Conservation (phyloP, 2,888 invertebrate species). For the Diaprepes abbreviatus region DNA sequence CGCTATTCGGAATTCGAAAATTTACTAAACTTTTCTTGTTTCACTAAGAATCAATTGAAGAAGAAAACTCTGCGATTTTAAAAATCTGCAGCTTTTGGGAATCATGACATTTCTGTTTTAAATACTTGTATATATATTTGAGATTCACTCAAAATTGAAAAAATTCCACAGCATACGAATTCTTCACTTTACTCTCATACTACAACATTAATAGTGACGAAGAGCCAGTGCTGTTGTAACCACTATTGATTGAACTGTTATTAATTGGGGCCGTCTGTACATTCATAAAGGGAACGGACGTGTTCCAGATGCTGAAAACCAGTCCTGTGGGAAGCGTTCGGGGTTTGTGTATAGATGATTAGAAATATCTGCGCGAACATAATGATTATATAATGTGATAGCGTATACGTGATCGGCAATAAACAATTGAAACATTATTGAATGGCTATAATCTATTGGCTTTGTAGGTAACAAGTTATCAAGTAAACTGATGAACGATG, state of each 20-base stretch:
- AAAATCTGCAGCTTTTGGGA: too few relatives aligned
- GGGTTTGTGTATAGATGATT: constrained; percentile 26
- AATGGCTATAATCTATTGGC: neutral
- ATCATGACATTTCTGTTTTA: too few relatives aligned
- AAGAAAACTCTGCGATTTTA: too few relatives aligned
- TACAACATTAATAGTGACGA: constrained; percentile 7
- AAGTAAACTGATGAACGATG: neutral
- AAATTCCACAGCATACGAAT: too few relatives aligned
- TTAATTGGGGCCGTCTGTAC: constrained; percentile 46
- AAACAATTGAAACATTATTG: constrained; percentile 16
- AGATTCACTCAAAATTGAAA: too few relatives aligned
- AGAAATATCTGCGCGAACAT: constrained; percentile 17
- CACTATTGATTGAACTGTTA: constrained; percentile 52
- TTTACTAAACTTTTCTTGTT: too few relatives aligned
- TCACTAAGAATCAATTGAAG: too few relatives aligned
- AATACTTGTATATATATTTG: too few relatives aligned
- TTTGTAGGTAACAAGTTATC: neutral
- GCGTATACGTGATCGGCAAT: constrained; percentile 23
- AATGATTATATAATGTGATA: constrained; percentile 23
- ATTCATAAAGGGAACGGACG: constrained; percentile 31
- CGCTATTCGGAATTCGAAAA: too few relatives aligned
- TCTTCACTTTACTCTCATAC: neutral
- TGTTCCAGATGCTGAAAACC: constrained; percentile 33
- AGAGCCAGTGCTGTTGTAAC: constrained; percentile 48
- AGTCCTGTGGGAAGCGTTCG: constrained; percentile 17